Conservation (phyloP, 1,140 invertebrate genomes). For the Laodelphax striatellus region DNA sequence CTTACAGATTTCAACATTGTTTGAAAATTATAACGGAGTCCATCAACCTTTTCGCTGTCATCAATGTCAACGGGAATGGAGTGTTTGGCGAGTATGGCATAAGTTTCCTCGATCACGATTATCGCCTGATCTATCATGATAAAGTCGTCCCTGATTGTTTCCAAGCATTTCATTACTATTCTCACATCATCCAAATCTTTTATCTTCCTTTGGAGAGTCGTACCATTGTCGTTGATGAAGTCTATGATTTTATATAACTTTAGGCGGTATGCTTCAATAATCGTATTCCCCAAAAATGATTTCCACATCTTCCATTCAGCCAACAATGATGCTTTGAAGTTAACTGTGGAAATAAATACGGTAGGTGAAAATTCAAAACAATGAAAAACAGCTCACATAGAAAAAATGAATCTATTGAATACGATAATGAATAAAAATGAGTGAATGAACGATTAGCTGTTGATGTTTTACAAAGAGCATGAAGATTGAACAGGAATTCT, state of each 20-base stretch:
- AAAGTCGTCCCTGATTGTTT: constrained; percentile 47
- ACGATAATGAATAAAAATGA: too few species aligned
- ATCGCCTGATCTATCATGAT: constrained; percentile 60
- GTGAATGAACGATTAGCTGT: too few species aligned
- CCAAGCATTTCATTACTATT: constrained; percentile 60
- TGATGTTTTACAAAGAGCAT: too few species aligned
- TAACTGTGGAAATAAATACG: constrained; percentile 36
- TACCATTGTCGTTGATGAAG: constrained; percentile 56
- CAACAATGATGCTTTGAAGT: constrained; percentile 52
- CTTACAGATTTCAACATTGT: constrained; percentile 58
- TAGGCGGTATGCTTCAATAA: constrained; percentile 47
- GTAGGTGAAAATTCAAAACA: too few species aligned
- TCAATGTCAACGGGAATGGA: constrained; percentile 60
- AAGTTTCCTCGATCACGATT: constrained; percentile 65
- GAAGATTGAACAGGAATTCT: too few species aligned
- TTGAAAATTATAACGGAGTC: constrained; percentile 60
- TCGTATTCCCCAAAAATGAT: constrained; percentile 42
- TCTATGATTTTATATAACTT: constrained; percentile 49
- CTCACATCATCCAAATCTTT: constrained; percentile 61
- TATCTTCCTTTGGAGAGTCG: constrained; percentile 41
- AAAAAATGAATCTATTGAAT: too few species aligned
- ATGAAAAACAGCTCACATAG: too few species aligned
- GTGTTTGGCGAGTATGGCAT: constrained; percentile 56
- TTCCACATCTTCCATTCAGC: constrained; percentile 65
- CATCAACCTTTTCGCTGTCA: constrained; percentile 65